Evolutionary conservation across 2,797 vertebrate species (phyloP), one percentile per base, ranked within the genome.

Genomic region (Acipenser oxyrinchus): DNA sequence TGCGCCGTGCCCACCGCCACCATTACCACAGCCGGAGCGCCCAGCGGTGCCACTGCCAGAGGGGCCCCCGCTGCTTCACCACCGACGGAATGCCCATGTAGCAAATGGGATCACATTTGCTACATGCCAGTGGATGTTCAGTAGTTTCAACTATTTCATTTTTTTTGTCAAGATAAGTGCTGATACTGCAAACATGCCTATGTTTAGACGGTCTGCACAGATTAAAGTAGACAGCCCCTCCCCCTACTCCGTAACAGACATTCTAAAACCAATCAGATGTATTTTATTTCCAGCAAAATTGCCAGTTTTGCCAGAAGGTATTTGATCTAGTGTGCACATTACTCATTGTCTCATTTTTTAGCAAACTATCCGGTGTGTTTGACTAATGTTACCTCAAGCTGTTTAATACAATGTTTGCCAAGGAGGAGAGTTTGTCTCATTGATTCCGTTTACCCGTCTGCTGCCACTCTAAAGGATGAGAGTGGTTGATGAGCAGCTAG

Each of bases 381-480:
- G 68, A 59, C 72, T 71, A 71, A 75, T 74, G 74, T 59, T 59
- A 64, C 51, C 48, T 72, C 70, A 65, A 65, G 69, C 69, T 73
- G 71, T 73, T 74, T 73, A 73, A 73, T 74, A 62, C 69, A 66
- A 63, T 61, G 59, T 74, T 73, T 67, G 63, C 66, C 58, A 68
- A 62, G 61, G 48, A 74, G 70, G 69, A 49, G 71, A 5, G 73
- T 74, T 65, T 66, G 63, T 70, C 66, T 65, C 12, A 68, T 77
- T 78, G 76, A 66, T 77, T 79, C 70, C 37, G 68, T 71, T 68
- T 65, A 64, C 72, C 79, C 78, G 81, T 82, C 82, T 84, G 78
- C 74, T 70, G 55, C 64, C 10, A 18, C 18, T 18, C 18, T 18
- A 18, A 18, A 18, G 18, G 18, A 18, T 18, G 18, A 18, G 18